A percentile compares a stretch with the other conserved stretches of the same genome.
phyloP scores from a whole-genome alignment of 2,113 vertebrate species.

The Atherinomorus stipes region DNA sequence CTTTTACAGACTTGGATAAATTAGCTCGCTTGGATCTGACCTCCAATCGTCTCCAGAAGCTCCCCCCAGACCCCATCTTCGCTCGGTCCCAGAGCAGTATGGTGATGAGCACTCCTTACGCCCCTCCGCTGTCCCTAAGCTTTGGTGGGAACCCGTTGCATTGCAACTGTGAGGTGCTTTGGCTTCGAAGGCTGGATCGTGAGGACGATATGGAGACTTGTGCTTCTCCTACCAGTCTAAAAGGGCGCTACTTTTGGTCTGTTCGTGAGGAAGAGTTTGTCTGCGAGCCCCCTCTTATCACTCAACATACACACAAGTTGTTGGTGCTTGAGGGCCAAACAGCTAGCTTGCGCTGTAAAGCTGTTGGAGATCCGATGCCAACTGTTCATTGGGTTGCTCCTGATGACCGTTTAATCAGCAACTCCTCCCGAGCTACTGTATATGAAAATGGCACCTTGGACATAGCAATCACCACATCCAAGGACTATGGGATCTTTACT shows the following conservation, averaged over 20 bases:
- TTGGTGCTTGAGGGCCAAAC: slow-evolving; percentile 97
- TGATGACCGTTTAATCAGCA: slow-evolving; percentile 92
- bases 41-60: slow-evolving; percentile 95
- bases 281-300: slow-evolving; percentile 95
- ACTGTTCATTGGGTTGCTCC: slow-evolving; percentile 97
- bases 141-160: slow-evolving; percentile 96
- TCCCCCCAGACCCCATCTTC: slow-evolving; percentile 95
- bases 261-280: slow-evolving; percentile 95
- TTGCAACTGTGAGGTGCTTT: slow-evolving; percentile 97
- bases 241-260: slow-evolving; percentile 97
- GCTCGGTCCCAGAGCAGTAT: slow-evolving; percentile 89
- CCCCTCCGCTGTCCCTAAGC: slow-evolving; percentile 90
- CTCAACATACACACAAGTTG: slow-evolving; percentile 94
- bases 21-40: slow-evolving; percentile 95
- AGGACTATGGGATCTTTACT: slow-evolving; percentile 96
- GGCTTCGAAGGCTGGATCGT: slow-evolving; percentile 91
- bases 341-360: slow-evolving; percentile 94
- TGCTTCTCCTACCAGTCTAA: slow-evolving; percentile 91
- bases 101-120: slow-evolving; percentile 87
- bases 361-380: slow-evolving; percentile 94
- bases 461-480: slow-evolving; percentile 92
- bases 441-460: slow-evolving; percentile 97
- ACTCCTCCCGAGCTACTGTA: slow-evolving; percentile 90
- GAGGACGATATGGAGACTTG: slow-evolving; percentile 98
- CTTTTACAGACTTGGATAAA: slow-evolving; percentile 91